These are phyloP conservation scores for Chromobotia macracanthus DNA, from an alignment of 2,797 vertebrate genomes.

Conservation along the genomic window DNA sequence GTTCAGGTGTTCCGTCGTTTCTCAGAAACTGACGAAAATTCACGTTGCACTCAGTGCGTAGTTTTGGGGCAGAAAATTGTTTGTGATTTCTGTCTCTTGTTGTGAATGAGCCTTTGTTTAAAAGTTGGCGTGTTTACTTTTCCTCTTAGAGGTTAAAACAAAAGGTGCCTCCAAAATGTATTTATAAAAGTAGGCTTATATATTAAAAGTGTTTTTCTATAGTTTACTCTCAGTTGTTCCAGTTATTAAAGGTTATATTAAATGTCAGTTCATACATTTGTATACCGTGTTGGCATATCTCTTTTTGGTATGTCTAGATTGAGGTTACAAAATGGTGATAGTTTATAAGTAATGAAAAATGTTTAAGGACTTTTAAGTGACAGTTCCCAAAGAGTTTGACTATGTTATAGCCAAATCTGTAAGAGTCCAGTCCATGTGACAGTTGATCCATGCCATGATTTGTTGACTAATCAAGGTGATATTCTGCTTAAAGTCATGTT, in stretches of 20 bases:
- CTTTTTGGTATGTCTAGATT: not conserved
- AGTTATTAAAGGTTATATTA: not conserved
- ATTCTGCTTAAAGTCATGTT: slow-evolving; percentile 1
- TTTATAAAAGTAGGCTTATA: too few relatives aligned
- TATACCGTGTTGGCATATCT: not conserved
- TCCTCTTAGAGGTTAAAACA: not conserved
- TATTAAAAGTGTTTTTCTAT: too few relatives aligned
- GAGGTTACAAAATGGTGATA: not conserved
- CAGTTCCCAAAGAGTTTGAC: not conserved
- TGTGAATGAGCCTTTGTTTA: not conserved
- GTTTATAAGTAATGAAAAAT: not conserved
- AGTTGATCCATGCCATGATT: slow-evolving; percentile 14
- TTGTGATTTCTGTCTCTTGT: not conserved
- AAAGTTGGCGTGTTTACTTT: not conserved
- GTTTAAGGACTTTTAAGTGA: not conserved
- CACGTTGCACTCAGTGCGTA: not conserved
- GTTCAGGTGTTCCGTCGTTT: not conserved
- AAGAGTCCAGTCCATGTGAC: slow-evolving; percentile 36
- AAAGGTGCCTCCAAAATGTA: not conserved
- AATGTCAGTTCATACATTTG: not conserved
- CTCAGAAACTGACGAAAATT: not conserved
- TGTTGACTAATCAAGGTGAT: not conserved
- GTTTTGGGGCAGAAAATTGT: not conserved
- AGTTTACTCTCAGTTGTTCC: not conserved
- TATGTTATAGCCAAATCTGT: not conserved